Conservation (phyloP, 2,797 vertebrate species). For the Tadarida brasiliensis region DNA sequence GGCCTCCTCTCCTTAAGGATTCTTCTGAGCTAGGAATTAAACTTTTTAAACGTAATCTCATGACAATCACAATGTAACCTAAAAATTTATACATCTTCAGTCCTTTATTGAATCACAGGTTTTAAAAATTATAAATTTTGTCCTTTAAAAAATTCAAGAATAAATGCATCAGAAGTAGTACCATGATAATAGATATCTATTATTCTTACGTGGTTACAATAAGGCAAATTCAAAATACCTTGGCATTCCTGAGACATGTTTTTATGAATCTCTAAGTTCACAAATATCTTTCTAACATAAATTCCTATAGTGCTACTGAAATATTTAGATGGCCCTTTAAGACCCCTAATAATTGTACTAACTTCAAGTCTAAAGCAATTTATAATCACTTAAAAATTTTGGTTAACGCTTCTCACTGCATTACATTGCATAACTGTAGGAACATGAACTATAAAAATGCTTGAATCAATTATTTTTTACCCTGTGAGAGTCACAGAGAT, state of each 20-base stretch:
- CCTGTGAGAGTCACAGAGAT: not conserved
- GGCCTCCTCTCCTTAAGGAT: not conserved
- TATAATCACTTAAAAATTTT: constrained; percentile 9
- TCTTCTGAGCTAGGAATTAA: not conserved
- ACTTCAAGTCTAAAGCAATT: constrained; percentile 12
- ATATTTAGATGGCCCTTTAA: not conserved
- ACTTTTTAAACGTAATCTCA: not conserved
- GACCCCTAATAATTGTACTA: not conserved
- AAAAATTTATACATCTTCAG: not conserved
- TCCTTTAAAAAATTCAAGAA: constrained; percentile 23
- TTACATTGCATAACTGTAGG: not conserved
- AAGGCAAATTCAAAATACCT: not conserved
- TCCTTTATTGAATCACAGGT: constrained; percentile 8
- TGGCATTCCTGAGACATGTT: not conserved
- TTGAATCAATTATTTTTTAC: not conserved
- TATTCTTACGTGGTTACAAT: not conserved
- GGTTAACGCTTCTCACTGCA: not conserved
- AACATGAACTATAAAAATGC: not conserved
- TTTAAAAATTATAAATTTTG: constrained; percentile 28
- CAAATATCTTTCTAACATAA: constrained; percentile 9
- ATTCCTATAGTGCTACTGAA: constrained; percentile 15
- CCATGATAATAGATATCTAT: not conserved
- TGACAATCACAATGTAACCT: constrained; percentile 9
- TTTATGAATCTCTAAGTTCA: not conserved
- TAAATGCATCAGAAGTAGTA: constrained; percentile 4